phyloP scores from a whole-genome alignment of 2,888 invertebrate genomes.

The Limnephilus rhombicus region DNA sequence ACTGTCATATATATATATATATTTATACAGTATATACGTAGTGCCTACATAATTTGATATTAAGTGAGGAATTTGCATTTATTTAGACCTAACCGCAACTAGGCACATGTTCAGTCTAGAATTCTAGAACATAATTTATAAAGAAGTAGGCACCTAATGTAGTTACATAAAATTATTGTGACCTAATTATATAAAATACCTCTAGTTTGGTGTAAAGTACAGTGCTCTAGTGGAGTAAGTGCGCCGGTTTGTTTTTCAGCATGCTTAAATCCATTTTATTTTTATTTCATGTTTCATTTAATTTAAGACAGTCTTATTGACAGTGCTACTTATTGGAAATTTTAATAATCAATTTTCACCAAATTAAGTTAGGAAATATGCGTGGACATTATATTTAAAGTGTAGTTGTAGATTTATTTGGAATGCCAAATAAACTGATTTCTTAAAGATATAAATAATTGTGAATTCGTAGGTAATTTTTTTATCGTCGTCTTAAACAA shows the following conservation, averaged over 20 bases:
- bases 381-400: neutral
- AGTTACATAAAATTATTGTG: neutral
- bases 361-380: neutral
- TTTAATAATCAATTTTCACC: neutral
- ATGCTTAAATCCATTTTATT: slow-evolving; percentile 1
- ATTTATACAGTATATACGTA: neutral
- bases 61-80: neutral
- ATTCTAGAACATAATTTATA: neutral
- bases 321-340: neutral
- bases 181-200: neutral
- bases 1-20: too few species aligned
- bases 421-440: neutral
- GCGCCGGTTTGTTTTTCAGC: neutral
- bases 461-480: neutral
- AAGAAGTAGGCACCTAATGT: neutral
- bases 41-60: neutral
- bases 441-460: neutral
- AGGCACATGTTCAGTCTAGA: neutral
- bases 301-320: neutral
- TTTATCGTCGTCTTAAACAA: neutral
- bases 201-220: neutral
- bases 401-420: neutral
- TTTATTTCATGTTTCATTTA: neutral
- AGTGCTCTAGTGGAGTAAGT: neutral
- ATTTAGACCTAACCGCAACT: neutral